These are phyloP conservation scores for Meda fulgida DNA, from an alignment of 2,797 vertebrate species.

Conservation along the genomic window DNA sequence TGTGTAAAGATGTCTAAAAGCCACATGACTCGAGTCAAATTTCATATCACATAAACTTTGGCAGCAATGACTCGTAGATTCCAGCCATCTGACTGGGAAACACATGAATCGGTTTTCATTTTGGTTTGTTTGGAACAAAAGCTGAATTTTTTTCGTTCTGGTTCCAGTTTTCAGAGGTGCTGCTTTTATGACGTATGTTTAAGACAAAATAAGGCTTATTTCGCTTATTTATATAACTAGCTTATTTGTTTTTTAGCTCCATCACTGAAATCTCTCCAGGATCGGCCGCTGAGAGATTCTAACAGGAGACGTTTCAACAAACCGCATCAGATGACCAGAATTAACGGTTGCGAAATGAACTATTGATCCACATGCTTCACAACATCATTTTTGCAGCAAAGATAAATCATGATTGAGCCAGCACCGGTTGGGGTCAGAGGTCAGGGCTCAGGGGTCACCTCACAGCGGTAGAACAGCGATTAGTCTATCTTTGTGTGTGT, in stretches of 20 bases:
- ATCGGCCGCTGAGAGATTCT: not conserved
- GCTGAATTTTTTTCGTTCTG: too few relatives aligned
- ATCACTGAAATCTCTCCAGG: too few relatives aligned
- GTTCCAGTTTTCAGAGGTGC: too few relatives aligned
- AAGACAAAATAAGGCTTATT: too few relatives aligned
- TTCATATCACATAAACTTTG: not conserved
- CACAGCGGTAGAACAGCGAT: not conserved
- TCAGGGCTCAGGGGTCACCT: conserved; percentile 21
- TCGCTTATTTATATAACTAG: too few relatives aligned
- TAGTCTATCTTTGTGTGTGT: not conserved
- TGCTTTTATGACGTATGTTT: too few relatives aligned
- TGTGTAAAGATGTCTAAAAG: not conserved
- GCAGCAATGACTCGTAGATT: not conserved
- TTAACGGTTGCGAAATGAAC: not conserved
- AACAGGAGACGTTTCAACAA: not conserved
- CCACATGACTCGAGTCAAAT: not conserved
- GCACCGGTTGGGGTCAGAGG: not conserved
- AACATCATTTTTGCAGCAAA: not conserved
- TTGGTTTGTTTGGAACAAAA: too few relatives aligned
- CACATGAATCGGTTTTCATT: too few relatives aligned
- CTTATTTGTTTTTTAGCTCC: too few relatives aligned
- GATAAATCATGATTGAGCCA: not conserved
- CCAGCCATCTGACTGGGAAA: not conserved
- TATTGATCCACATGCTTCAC: not conserved
- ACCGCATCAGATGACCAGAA: not conserved